Percentiles rank a stretch among this genome's conserved stretches.
Evolutionary conservation across 2,797 vertebrate genomes (phyloP).

Genomic region (Eutrigla gurnardus): DNA sequence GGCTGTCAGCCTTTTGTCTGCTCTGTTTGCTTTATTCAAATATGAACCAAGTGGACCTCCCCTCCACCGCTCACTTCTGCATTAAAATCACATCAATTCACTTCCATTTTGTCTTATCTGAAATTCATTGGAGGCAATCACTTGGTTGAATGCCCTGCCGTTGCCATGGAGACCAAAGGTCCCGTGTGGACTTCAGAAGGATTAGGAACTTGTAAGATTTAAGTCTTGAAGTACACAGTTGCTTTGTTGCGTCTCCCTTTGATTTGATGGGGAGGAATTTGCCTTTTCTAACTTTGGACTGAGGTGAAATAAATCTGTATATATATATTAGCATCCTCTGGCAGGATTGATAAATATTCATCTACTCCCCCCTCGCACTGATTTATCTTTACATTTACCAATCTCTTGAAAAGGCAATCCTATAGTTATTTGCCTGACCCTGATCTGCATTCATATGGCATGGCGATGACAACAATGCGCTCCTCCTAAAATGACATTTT

Average conservation of each 20-base stretch:
- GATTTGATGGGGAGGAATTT: conserved; percentile 86
- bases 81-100: conserved; percentile 99
- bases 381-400: conserved; percentile 61
- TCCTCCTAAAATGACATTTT: conserved; percentile 73
- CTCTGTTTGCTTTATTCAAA: conserved; percentile 99
- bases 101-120: conserved; percentile 99
- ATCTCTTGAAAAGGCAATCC: conserved; percentile 73
- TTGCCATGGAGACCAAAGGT: conserved; percentile 99
- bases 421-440: conserved; percentile 75
- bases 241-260: conserved; percentile 90
- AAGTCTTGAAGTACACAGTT: conserved; percentile 97
- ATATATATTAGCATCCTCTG: conserved; percentile 77
- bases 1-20: conserved; percentile 99
- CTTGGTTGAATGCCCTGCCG: conserved; percentile 98
- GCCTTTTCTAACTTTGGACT: conserved; percentile 83
- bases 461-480: conserved; percentile 53
- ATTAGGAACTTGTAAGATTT: conserved; percentile 99
- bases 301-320: conserved; percentile 84
- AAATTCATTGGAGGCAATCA: conserved; percentile 99
- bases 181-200: conserved; percentile 97
- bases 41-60: conserved; percentile 99
- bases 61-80: conserved; percentile 98
- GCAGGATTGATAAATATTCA: conserved; percentile 87
- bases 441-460: conserved; percentile 80
- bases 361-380: conserved; percentile 64